Evolutionary conservation across 2,113 vertebrate species (phyloP), one percentile per base, ranked within the genome.

Genomic region (Anseranas semipalmata): DNA sequence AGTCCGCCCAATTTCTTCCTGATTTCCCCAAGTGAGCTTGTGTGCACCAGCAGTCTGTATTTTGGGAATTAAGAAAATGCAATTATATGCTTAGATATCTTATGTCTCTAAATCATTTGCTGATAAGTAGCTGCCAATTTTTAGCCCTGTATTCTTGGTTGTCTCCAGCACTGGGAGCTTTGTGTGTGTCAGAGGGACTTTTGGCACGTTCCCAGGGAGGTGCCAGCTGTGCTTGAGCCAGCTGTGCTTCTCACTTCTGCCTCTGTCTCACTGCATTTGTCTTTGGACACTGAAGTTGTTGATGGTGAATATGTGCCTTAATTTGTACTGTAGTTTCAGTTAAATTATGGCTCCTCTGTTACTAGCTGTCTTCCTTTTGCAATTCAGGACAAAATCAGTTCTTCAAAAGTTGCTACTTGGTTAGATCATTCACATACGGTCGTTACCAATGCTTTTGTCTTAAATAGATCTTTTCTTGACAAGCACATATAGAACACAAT

Each of bases 171-270:
- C 27, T 6, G 6, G 41, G 32, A 73, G 8, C 6, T 73, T 10
- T 50, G 32, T 43, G n/a, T 32, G 41, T 19, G 35, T 45, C 6
- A 6, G 39, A 24, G n/a, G 5, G 25, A 62, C 21, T 67, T 41
- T 30, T 46, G 74, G 27, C 17, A 37, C 0, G 0, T 68, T 68
- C n/a, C 50, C 2, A 1, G 33, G 46, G 55, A 68, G 18, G 10
- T 73, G 20, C 46, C 83, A 67, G 24, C 53, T 67, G 46, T 58
- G 28, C 63, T 71, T 45, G 19, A 71, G 39, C 73, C 2, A 1
- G 18, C 60, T 73, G 30, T 0, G 0, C n/a, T 53, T 91, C 53
- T 63, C 18, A 25, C 24, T 71, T 60, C 59, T 85, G 39, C 45
- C 25, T 80, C 53, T 53, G 22, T 59, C 35, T 68, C 65, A 30